Base-by-base conservation (phyloP, 2,888 invertebrate species). In the Hymenopus coronatus region DNA sequence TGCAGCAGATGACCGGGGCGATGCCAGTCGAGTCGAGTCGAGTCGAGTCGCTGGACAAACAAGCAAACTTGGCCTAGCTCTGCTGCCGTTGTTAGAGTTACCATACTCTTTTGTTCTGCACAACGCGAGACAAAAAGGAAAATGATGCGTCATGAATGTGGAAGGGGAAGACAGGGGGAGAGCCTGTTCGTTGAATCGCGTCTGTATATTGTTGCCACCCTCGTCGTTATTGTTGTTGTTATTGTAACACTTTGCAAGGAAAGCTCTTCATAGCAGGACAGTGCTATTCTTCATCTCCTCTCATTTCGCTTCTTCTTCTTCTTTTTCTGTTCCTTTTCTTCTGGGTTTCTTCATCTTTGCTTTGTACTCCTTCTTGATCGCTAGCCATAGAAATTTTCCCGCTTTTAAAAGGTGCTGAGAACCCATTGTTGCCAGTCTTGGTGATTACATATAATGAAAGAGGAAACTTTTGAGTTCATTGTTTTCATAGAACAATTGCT, bases 91-190 rank as follows among this genome's bases (percentile, higher is more conserved):
- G 87, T 87, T 87, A 82, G 84, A 89, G 89, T 89, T 89, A 88
- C 54, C 54, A 70, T 70, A 70, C 89, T 85, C 89, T 89, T 89
- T 89, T 89, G 89, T 89, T 88, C 85, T 87, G 87, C 30, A 82
- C 33, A 87, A 70, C 84, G 46, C 30, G 46, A 85, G 88, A 89
- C 89, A 89, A 89, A 88, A 85, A 88, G 87, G 88, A 89, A 89
- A 89, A 88, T 88, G 89, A 89, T 89, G 89, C 88, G 89, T 89
- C 89, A 89, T 89, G 88, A 84, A 84, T 82, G 88, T 88, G 88
- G 27, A 82, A 33, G 87, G 87, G 82, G 40, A 82, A 20, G 30
- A 28, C 27, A 70, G 85, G 84, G 28, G 83, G 20, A 33, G 4
- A 28, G 28, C 27, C 46, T 85, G 82, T 87, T 33, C 81, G 87